These are phyloP conservation scores for Euplagia quadripunctaria DNA, from an alignment of 2,888 invertebrate species.

Conservation along the genomic window DNA sequence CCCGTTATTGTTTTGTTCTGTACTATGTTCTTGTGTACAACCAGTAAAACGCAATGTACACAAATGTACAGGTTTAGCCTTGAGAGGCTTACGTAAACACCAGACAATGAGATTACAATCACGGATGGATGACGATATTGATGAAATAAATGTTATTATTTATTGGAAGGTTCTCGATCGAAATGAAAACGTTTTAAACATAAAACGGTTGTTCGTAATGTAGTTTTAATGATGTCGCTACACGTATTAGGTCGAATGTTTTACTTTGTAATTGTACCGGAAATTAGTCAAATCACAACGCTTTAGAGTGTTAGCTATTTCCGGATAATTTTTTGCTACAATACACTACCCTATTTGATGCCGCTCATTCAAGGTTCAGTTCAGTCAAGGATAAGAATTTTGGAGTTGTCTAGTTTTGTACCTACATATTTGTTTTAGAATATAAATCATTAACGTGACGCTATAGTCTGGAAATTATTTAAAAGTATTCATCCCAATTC, in stretches of 20 bases:
- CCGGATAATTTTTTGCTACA: background rate
- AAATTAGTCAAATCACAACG: conserved; percentile 36
- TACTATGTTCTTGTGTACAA: background rate
- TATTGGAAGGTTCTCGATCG: conserved; percentile 16
- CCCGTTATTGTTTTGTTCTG: background rate
- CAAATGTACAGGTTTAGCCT: conserved; percentile 6
- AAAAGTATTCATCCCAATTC: background rate
- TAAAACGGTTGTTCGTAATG: conserved; percentile 47
- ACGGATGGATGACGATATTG: conserved; percentile 5
- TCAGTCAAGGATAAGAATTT: background rate
- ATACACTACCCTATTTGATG: background rate
- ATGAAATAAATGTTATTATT: conserved; percentile 23
- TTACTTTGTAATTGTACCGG: conserved; percentile 30
- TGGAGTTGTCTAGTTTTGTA: background rate
- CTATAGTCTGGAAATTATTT: background rate
- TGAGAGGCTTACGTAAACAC: conserved; percentile 14
- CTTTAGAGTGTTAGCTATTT: conserved; percentile 10
- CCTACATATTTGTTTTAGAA: background rate
- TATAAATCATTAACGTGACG: background rate
- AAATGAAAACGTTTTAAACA: conserved; percentile 25
- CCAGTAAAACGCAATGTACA: background rate
- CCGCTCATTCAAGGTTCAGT: background rate
- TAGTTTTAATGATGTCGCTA: conserved; percentile 47
- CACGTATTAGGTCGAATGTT: conserved; percentile 22
- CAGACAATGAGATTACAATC: conserved; percentile 37